Percentiles rank a stretch among this genome's conserved stretches.
Conservation (phyloP, 2,113 vertebrate species). For the Oryzias woworae region DNA sequence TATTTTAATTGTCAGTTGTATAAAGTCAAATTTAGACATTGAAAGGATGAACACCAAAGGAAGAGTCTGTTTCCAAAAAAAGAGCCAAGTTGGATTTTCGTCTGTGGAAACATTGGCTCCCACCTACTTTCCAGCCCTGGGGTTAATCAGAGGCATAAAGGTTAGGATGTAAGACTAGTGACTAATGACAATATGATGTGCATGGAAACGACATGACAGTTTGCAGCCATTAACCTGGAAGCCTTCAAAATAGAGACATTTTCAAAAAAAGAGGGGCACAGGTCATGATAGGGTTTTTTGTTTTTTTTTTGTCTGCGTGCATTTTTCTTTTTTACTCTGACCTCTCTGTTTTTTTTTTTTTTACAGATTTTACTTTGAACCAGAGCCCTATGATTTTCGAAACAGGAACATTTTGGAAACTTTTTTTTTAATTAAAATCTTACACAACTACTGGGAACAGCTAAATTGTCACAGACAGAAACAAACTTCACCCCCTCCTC, state of each 20-base stretch:
- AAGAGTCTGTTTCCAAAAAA: conserved; percentile 64
- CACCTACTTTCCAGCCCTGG: conserved; percentile 59
- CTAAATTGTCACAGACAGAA: conserved; percentile 53
- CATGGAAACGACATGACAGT: conserved; percentile 73
- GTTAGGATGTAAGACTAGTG: conserved; percentile 86
- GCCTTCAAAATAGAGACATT: conserved; percentile 18
- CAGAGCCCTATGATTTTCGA: background rate
- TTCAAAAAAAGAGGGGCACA: conserved; percentile 25
- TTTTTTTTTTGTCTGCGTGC: conserved; percentile 28
- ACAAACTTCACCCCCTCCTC: conserved; percentile 37
- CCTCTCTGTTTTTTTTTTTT: conserved; percentile 11
- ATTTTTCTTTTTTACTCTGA: conserved; percentile 16
- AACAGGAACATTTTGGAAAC: conserved; percentile 6
- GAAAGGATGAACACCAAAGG: conserved; percentile 90
- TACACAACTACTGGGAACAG: conserved; percentile 13
- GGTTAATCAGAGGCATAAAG: conserved; percentile 87
- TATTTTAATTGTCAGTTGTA: conserved; percentile 94
- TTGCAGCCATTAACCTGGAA: conserved; percentile 75
- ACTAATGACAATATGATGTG: conserved; percentile 79
- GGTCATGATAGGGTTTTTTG: conserved; percentile 39
- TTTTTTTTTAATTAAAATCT: too few species aligned
- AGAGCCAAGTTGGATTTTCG: conserved; percentile 41
- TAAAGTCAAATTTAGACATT: conserved; percentile 95
- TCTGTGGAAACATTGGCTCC: conserved; percentile 56
- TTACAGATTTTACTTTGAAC: conserved; percentile 10